Evolutionary conservation across 1,140 invertebrate species (phyloP), one percentile per base, ranked within the genome.

Genomic region (Trichonephila clavipes): DNA sequence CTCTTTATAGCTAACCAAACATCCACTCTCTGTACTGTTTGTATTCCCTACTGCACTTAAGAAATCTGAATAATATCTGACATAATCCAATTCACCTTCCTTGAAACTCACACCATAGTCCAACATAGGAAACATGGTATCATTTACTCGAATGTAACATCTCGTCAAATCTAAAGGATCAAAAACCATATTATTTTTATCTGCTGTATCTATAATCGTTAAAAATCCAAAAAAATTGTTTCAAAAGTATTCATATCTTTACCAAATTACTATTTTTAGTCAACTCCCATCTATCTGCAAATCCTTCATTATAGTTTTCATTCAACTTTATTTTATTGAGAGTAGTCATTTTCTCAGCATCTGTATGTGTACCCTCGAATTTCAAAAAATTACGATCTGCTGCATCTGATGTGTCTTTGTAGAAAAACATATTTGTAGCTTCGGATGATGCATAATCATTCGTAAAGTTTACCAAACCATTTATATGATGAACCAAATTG

Each of bases 141-240:
- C 61, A 66, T 92, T 85, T 5, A 51, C 34, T 4, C 14, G 58
- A 10, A 92, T 19, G 1, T 62, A 92, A 51, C 34, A 62, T 51
- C 24, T 24, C 16, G 16, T 58, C 18, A 51, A 21, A 83, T 58
- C 40, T 83, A 58, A 83, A 83, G n/a, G 0, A 58, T 58, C 40
- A 83, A 83, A 83, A 21, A 21, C 18, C 1, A 44, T 24, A 81
- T 81, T 81, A 83, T 83, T 51, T 58, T 83, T 83, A 19, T 19
- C 21, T 10, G 44, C 10, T 21, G 18, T n/a, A 18, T 83, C n/a
- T n/a, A n/a, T n/a, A n/a, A n/a, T n/a, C n/a, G n/a, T 21, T 19
- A n/a, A n/a, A 61, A 87, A 64, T 61, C 59, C 85, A n/a, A 62
- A 87, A 87, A 16, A 87, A 28, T 28, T 87, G 59, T 87, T 87